Evolutionary conservation across 2,888 invertebrate species (phyloP).

Genomic region (Cepaea hortensis): DNA sequence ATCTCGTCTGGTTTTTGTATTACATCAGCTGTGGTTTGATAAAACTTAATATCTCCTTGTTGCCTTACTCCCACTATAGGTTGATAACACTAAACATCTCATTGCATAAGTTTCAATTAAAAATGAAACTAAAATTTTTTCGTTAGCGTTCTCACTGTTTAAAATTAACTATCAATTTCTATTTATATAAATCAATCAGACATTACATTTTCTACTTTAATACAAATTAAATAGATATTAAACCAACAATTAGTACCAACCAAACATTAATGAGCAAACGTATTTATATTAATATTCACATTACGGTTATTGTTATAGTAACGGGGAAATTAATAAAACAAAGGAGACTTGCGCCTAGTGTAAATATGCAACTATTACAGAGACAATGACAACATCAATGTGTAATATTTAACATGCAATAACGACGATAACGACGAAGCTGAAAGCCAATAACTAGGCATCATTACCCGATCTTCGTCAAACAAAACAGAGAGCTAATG

Average conservation of each 20-base stretch:
- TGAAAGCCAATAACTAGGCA: background rate
- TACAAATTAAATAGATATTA: background rate
- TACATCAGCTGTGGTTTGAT: too few relatives aligned
- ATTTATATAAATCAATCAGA: background rate
- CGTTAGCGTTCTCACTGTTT: background rate
- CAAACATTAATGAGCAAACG: background rate
- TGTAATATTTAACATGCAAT: conserved; percentile 13
- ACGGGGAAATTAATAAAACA: background rate
- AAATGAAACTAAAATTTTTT: too few relatives aligned
- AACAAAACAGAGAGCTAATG: background rate
- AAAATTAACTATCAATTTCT: background rate
- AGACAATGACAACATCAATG: background rate
- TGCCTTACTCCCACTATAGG: too few relatives aligned
- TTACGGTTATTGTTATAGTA: background rate
- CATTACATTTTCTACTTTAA: background rate
- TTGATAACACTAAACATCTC: too few relatives aligned
- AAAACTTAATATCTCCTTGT: too few relatives aligned
- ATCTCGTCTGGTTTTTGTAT: too few relatives aligned
- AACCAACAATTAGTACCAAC: background rate
- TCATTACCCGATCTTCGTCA: background rate
- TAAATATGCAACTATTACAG: background rate
- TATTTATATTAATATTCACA: background rate
- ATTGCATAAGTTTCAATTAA: too few relatives aligned
- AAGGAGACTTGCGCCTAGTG: background rate
- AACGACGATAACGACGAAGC: background rate